phyloP scores from a whole-genome alignment of 2,888 invertebrate genomes.

The Mythimna loreyi region DNA sequence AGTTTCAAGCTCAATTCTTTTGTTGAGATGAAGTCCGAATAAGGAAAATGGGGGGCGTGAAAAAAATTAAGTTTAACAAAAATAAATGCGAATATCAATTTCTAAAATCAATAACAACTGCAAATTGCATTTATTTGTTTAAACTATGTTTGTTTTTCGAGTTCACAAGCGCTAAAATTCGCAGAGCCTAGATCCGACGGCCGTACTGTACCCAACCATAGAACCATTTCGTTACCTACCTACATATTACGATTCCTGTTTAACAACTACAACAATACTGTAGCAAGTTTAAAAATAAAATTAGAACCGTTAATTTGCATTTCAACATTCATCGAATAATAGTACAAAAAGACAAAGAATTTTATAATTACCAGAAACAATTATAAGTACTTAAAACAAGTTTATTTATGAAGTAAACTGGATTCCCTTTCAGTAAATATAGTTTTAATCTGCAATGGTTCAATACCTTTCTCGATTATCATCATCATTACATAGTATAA shows the following conservation, averaged over 20 bases:
- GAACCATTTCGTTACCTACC: neutral
- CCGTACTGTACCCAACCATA: no score
- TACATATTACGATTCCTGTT: neutral
- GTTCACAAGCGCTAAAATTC: no score
- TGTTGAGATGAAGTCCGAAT: no score
- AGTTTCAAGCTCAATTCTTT: no score
- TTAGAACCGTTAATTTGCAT: neutral
- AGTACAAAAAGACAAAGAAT: neutral
- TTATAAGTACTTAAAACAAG: conserved; percentile 1
- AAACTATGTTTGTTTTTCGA: no score
- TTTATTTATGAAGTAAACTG: conserved; percentile 12
- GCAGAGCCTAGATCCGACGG: no score
- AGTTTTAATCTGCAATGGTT: conserved; percentile 4
- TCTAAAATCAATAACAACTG: no score
- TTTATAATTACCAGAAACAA: conserved; percentile 36
- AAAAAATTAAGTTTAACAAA: no score
- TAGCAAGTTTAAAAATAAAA: neutral
- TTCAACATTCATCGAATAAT: neutral
- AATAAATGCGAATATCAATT: no score
- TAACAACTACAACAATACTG: neutral
- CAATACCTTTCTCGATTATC: neutral
- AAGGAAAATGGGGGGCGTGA: no score
- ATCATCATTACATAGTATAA: no score
- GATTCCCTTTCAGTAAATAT: neutral
- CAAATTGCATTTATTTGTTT: no score